A percentile compares a stretch with the other conserved stretches of the same genome.
Conservation (phyloP, 2,113 vertebrate species). For the Pyrgilauda ruficollis region DNA sequence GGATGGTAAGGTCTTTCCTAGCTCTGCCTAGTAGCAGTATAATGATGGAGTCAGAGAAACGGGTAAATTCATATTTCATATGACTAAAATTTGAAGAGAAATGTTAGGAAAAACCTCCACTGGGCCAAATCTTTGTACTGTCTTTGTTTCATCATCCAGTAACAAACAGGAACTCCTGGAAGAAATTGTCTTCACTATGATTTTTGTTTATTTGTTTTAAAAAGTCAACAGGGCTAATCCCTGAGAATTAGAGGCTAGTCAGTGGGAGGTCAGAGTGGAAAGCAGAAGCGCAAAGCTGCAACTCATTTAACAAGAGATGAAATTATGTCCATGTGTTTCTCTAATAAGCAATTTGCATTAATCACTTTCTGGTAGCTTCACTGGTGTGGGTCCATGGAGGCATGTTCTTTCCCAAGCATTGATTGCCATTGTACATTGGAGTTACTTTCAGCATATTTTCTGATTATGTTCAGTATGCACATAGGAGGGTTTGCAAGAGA, state of each 20-base stretch:
- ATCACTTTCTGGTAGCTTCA: conserved; percentile 17
- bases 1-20: neutral
- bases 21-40: neutral
- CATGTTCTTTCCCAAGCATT: neutral
- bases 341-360: conserved; percentile 21
- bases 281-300: neutral
- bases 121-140: neutral
- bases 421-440: neutral
- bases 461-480: neutral
- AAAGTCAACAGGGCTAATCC: neutral
- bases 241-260: neutral
- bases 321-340: neutral
- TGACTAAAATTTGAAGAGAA: neutral
- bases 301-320: neutral
- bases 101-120: neutral
- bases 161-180: neutral
- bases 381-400: neutral
- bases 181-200: neutral
- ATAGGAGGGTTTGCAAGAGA: neutral
- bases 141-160: neutral
- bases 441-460: neutral
- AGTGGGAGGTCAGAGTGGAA: neutral
- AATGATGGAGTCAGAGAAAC: neutral
- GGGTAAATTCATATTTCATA: neutral
- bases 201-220: neutral